These are phyloP conservation scores for Emberiza fucata DNA, from an alignment of 2,113 vertebrate genomes.

Conservation along the genomic window DNA sequence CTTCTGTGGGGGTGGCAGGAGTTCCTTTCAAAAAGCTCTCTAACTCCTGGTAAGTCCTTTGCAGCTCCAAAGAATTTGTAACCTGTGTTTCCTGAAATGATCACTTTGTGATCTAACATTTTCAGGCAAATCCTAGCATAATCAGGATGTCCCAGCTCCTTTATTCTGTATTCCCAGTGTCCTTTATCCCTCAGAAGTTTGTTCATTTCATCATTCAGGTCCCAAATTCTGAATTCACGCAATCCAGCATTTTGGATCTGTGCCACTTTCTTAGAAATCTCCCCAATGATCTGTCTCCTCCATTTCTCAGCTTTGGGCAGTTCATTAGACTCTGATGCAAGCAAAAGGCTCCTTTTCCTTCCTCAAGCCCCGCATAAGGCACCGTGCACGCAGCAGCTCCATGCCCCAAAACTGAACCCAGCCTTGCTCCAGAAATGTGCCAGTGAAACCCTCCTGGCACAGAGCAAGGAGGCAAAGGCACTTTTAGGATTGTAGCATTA, in stretches of 20 bases:
- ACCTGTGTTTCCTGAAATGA: neutral
- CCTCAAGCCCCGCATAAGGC: neutral
- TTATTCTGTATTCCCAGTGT: neutral
- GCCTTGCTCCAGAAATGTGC: constrained; percentile 85
- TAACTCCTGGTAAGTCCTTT: neutral
- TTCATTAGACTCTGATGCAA: neutral
- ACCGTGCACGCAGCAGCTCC: neutral
- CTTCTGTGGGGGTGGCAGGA: neutral
- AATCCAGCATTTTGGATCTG: neutral
- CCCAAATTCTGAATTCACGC: neutral
- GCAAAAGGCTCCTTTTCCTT: neutral
- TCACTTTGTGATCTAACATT: neutral
- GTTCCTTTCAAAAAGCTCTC: neutral
- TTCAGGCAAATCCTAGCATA: neutral
- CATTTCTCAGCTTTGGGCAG: neutral
- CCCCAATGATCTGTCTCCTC: neutral
- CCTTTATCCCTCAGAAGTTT: neutral
- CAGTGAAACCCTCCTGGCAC: constrained; percentile 91
- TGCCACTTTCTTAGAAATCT: neutral
- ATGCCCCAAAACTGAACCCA: accelerated
- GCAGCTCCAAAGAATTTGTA: neutral
- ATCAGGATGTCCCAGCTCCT: neutral
- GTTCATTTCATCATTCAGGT: neutral
- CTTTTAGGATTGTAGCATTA: constrained; percentile 81
- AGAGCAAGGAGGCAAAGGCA: constrained; percentile 88